These are phyloP conservation scores for Mustelus asterias DNA, from an alignment of 2,113 vertebrate species.

Conservation along the genomic window DNA sequence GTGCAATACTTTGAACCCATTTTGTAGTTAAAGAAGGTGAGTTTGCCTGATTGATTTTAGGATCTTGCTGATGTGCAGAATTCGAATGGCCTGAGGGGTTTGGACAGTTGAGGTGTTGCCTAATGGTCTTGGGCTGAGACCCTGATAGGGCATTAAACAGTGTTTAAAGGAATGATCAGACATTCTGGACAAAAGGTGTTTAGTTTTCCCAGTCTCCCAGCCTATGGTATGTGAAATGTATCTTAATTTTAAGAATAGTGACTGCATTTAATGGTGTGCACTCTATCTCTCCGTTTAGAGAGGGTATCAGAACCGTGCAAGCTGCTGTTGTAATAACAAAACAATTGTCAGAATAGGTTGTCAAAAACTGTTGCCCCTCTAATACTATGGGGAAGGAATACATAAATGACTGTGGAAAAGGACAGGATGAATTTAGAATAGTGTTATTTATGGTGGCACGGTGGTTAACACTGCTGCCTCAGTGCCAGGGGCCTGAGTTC, in stretches of 20 bases:
- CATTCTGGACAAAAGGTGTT: neutral
- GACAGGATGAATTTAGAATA: neutral
- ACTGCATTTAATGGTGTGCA: neutral
- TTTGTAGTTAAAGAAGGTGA: neutral
- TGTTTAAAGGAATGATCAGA: neutral
- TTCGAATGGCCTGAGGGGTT: neutral
- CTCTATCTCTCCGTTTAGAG: neutral
- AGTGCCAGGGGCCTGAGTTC: no score
- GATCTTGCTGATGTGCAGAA: neutral
- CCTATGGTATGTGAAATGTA: neutral
- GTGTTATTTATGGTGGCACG: neutral
- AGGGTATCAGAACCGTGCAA: neutral
- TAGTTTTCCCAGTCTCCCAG: neutral
- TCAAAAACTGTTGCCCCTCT: neutral
- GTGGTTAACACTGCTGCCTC: no score
- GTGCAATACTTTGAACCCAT: neutral
- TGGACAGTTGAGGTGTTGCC: neutral
- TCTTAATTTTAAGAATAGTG: neutral
- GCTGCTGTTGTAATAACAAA: no score
- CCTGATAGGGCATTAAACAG: neutral
- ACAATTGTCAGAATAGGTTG: neutral
- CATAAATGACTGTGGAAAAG: neutral
- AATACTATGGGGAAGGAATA: no score
- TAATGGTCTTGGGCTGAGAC: neutral
- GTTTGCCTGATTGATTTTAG: neutral